phyloP scores from a whole-genome alignment of 1,140 invertebrate genomes.

The Dendrolimus kikuchii region DNA sequence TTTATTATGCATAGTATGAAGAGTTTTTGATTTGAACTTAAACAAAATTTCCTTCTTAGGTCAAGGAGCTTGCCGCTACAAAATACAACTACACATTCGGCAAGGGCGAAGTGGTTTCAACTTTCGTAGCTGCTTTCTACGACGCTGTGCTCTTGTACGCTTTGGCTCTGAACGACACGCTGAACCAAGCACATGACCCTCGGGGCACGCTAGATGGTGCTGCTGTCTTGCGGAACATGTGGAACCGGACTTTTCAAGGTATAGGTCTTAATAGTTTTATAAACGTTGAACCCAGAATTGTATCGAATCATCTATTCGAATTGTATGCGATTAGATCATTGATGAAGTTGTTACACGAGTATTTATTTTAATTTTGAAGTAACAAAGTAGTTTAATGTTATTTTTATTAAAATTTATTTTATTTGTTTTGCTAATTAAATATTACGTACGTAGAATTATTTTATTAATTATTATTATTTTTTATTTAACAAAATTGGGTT shows the following conservation, averaged over 20 bases:
- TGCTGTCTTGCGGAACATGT: conserved; percentile 87
- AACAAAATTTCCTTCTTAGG: conserved; percentile 55
- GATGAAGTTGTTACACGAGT: no score
- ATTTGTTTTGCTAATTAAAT: no score
- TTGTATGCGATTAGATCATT: no score
- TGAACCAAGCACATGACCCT: conserved; percentile 76
- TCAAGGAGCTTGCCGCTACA: conserved; percentile 83
- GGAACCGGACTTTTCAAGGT: conserved; percentile 92
- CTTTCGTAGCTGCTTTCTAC: conserved; percentile 95
- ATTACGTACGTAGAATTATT: no score
- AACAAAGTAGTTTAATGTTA: no score
- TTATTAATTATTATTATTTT: no score
- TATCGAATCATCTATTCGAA: no score
- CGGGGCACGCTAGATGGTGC: conserved; percentile 72
- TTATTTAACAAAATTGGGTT: no score
- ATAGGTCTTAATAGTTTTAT: conserved; percentile 6
- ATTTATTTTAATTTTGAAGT: no score
- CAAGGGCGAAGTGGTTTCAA: conserved; percentile 81
- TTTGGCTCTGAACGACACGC: conserved; percentile 89
- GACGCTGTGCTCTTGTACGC: conserved; percentile 96
- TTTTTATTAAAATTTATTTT: no score
- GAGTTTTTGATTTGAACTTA: background rate
- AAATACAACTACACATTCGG: conserved; percentile 88
- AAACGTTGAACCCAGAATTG: no score
- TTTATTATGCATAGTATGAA: no score